Conservation (phyloP, 2,113 vertebrate genomes). For the Danionella cerebrum region DNA sequence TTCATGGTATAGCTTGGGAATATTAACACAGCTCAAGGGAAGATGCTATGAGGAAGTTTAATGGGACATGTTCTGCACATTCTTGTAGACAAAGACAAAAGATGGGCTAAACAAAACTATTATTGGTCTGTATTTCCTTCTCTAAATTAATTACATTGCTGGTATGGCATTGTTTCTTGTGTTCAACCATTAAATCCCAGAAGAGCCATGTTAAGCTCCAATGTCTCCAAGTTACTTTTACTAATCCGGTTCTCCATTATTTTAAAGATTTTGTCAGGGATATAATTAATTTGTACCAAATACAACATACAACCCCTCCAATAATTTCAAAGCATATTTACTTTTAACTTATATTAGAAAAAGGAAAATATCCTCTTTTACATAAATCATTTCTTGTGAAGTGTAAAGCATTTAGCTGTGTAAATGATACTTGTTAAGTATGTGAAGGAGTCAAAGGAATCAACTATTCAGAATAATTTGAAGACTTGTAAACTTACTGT, state of each 20-base stretch:
- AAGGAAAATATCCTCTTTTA: constrained; percentile 14
- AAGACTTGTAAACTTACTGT: too few species aligned
- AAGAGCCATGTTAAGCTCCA: background rate
- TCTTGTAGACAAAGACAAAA: background rate
- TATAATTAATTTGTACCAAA: too few species aligned
- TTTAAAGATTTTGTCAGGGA: constrained; percentile 11
- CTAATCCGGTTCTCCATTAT: background rate
- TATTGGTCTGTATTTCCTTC: background rate
- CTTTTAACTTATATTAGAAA: constrained; percentile 13
- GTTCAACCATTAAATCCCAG: background rate
- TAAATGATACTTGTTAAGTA: too few species aligned
- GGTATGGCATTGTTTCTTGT: background rate
- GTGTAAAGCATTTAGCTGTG: too few species aligned
- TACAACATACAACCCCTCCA: too few species aligned
- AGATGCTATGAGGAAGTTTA: background rate
- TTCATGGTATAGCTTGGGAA: constrained; percentile 7
- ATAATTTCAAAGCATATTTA: constrained; percentile 22
- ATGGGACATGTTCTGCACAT: background rate
- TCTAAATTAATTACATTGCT: constrained; percentile 20
- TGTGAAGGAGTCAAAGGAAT: too few species aligned
- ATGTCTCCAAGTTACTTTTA: constrained; percentile 17
- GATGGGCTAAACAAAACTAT: background rate
- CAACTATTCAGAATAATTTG: too few species aligned
- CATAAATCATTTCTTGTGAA: constrained; percentile 18
- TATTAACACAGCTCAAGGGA: background rate